Evolutionary conservation across 2,113 vertebrate species (phyloP).

Genomic region (Candoia aspera): DNA sequence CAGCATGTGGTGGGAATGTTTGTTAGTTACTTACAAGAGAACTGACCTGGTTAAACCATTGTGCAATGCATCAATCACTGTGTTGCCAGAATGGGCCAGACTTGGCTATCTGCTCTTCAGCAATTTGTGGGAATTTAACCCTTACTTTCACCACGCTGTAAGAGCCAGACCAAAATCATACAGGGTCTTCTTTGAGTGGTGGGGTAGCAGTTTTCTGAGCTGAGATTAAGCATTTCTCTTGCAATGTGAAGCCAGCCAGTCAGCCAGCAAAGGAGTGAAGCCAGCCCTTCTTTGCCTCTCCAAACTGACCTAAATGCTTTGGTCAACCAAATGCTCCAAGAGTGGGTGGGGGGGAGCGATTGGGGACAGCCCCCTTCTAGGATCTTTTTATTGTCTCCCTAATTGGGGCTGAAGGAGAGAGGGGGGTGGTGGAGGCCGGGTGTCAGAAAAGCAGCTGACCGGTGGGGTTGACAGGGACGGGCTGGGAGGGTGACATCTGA

Average conservation of each 20-base stretch:
- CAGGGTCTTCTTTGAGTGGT: background rate
- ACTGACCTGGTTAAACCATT: background rate
- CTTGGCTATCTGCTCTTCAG: background rate
- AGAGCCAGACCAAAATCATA: background rate
- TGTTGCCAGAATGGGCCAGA: background rate
- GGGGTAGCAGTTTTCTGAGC: background rate
- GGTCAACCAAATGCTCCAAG: slow-evolving; percentile 41
- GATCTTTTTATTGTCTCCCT: slow-evolving; percentile 77
- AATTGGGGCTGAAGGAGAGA: slow-evolving; percentile 81
- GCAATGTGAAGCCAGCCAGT: background rate
- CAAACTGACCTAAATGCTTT: background rate
- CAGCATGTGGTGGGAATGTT: background rate
- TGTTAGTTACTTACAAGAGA: background rate
- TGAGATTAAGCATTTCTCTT: background rate
- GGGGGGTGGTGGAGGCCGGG: slow-evolving; percentile 43
- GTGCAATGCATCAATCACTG: background rate
- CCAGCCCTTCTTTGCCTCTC: background rate
- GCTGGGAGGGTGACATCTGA: slow-evolving; percentile 96
- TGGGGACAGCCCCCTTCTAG: slow-evolving; percentile 72
- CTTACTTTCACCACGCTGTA: background rate
- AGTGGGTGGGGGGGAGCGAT: slow-evolving; percentile 60
- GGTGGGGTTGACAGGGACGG: slow-evolving; percentile 88
- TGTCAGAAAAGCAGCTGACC: slow-evolving; percentile 82
- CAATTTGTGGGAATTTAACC: background rate
- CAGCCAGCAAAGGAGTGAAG: background rate